These are phyloP conservation scores for Scomber japonicus DNA, from an alignment of 2,113 vertebrate genomes.

Conservation along the genomic window DNA sequence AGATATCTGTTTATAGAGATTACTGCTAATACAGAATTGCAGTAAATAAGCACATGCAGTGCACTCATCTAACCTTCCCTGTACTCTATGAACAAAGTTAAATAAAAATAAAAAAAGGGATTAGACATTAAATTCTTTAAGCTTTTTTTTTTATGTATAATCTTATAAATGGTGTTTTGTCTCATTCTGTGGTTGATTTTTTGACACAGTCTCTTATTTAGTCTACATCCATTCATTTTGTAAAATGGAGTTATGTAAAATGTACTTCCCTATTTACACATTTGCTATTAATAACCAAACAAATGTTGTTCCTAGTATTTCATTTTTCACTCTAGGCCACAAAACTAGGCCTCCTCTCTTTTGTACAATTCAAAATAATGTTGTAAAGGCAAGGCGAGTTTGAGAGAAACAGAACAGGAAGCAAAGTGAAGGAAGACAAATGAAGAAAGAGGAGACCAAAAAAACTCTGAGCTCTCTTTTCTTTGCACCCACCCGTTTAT, in stretches of 20 bases:
- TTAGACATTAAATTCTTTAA: too few species aligned
- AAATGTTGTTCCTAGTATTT: neutral
- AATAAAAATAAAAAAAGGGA: neutral
- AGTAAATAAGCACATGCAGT: too few species aligned
- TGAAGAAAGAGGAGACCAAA: constrained; percentile 36
- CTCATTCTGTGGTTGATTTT: too few species aligned
- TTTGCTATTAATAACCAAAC: neutral
- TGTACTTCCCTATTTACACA: neutral
- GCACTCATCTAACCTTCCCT: neutral
- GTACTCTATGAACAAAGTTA: neutral
- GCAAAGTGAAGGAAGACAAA: constrained; percentile 17
- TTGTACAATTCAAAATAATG: neutral
- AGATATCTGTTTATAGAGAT: too few species aligned
- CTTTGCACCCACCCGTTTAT: constrained; percentile 96
- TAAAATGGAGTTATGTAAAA: neutral
- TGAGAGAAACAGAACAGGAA: constrained; percentile 36
- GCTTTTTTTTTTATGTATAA: too few species aligned
- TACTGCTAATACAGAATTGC: too few species aligned
- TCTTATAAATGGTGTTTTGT: too few species aligned
- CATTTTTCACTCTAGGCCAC: neutral
- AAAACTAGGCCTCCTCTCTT: neutral
- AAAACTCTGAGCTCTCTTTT: constrained; percentile 45
- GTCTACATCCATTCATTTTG: neutral
- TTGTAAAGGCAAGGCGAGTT: neutral
- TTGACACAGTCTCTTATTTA: neutral